phyloP scores from a whole-genome alignment of 2,113 vertebrate species.

The Prochilodus magdalenae region DNA sequence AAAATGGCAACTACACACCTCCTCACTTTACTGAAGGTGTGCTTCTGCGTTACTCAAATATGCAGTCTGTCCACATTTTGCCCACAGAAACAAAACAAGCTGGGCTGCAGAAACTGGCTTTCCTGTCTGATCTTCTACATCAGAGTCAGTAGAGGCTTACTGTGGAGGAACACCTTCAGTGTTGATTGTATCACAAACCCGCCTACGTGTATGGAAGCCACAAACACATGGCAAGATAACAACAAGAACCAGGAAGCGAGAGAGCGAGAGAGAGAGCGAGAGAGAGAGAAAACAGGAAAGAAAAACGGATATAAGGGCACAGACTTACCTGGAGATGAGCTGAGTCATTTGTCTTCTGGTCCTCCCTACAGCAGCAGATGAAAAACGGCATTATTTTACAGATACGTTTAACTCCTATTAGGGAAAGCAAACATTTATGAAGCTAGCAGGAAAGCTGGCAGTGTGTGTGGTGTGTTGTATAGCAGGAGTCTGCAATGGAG shows the following conservation, averaged over 20 bases:
- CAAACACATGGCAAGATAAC: not conserved
- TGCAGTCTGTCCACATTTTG: conserved; percentile 16
- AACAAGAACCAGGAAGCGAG: not conserved
- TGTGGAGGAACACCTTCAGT: not conserved
- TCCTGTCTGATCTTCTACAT: not conserved
- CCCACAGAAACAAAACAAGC: not conserved
- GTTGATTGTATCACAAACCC: not conserved
- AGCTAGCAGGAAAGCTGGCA: conserved; percentile 15
- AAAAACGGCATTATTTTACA: conserved; percentile 3
- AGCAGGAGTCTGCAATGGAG: not conserved
- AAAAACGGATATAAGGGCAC: not conserved
- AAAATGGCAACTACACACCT: not conserved
- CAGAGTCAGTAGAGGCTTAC: not conserved
- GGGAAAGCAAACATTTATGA: not conserved
- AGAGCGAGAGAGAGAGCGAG: not conserved
- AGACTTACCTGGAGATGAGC: conserved; percentile 7
- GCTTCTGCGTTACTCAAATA: not conserved
- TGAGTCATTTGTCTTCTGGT: not conserved
- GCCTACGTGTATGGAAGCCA: not conserved
- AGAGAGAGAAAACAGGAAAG: not conserved
- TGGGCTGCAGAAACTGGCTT: not conserved
- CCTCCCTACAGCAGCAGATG: not conserved
- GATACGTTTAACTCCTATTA: not conserved
- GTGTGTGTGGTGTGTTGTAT: not conserved
- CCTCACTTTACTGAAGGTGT: not conserved